Evolutionary conservation across 1,140 invertebrate species (phyloP).

Genomic region (Babylonia areolata): DNA sequence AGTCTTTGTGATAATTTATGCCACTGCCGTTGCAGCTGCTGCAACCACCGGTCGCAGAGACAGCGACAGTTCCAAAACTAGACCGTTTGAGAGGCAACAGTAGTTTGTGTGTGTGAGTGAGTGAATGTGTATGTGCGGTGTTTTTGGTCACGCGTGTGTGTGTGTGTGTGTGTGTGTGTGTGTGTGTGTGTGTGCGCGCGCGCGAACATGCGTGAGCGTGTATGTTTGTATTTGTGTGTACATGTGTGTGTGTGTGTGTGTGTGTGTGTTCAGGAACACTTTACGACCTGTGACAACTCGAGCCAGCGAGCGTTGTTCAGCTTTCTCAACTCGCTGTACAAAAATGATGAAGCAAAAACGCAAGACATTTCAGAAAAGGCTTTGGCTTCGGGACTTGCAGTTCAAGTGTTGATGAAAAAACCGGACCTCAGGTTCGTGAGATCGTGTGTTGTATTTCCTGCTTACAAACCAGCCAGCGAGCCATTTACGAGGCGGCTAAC

Average conservation of each 20-base stretch:
- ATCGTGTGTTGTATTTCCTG: background rate
- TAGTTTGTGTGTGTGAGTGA: no score
- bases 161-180: slow-evolving; percentile 1
- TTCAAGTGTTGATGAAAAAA: background rate
- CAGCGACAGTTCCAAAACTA: no score
- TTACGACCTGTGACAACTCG: background rate
- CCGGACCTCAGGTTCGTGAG: background rate
- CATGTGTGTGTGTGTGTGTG: background rate
- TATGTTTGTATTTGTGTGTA: background rate
- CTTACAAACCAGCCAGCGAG: background rate
- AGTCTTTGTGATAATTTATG: no score
- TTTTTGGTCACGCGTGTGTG: background rate
- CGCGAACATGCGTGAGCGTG: background rate
- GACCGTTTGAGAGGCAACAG: no score
- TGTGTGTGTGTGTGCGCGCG: background rate
- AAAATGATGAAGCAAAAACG: background rate
- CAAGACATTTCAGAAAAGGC: background rate
- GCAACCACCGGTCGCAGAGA: no score
- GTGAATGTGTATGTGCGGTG: background rate
- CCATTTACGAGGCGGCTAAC: background rate
- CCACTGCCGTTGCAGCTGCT: no score
- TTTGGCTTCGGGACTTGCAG: background rate
- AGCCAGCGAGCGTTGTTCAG: background rate
- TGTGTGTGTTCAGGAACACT: background rate
- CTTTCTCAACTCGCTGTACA: slow-evolving; percentile 7